A percentile compares a stretch with the other conserved stretches of the same genome.
phyloP scores from a whole-genome alignment of 2,113 vertebrate genomes.

The Lucifuga dentata region DNA sequence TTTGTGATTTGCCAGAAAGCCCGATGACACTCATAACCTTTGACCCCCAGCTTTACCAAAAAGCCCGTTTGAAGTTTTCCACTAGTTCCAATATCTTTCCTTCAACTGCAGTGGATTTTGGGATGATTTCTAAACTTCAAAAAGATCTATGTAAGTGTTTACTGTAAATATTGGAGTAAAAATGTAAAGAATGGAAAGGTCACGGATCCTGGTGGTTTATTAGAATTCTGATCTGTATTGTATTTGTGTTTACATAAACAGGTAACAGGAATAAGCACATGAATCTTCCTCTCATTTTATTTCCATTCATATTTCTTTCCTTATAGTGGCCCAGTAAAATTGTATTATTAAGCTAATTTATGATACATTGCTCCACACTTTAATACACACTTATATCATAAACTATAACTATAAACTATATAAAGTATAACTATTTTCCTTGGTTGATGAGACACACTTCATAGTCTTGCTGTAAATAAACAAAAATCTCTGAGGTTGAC shows the following conservation, averaged over 20 bases:
- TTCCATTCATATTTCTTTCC: not conserved
- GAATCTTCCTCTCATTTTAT: not conserved
- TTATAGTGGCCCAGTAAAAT: not conserved
- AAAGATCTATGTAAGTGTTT: too few relatives aligned
- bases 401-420: constrained; percentile 20
- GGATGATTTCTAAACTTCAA: too few relatives aligned
- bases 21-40: constrained; percentile 14
- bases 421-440: constrained; percentile 19
- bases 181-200: too few relatives aligned
- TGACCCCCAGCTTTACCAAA: constrained; percentile 17
- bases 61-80: too few relatives aligned
- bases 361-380: constrained; percentile 22
- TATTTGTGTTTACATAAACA: too few relatives aligned
- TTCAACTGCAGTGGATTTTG: too few relatives aligned
- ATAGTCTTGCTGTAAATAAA: constrained; percentile 63
- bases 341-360: constrained; percentile 3
- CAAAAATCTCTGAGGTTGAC: constrained; percentile 66
- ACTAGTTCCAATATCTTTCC: too few relatives aligned
- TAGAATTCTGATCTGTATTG: too few relatives aligned
- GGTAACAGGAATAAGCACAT: not conserved
- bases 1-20: too few relatives aligned
- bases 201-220: too few relatives aligned
- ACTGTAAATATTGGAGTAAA: too few relatives aligned
- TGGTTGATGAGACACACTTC: constrained; percentile 59
- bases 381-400: constrained; percentile 14